phyloP scores from a whole-genome alignment of 2,888 invertebrate genomes.

The Amblyjoppa proteus region DNA sequence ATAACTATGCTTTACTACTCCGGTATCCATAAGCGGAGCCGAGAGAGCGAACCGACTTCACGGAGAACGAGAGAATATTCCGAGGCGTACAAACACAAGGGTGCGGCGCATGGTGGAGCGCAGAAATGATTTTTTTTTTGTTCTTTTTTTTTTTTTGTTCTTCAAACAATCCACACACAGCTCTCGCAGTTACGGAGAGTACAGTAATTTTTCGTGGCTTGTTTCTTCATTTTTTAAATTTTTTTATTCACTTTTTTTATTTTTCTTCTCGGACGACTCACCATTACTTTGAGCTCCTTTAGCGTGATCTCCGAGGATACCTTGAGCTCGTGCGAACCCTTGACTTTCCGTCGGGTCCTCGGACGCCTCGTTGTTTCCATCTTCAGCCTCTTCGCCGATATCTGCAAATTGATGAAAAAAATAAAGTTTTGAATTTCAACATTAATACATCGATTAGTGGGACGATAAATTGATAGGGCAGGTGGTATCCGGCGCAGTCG shows the following conservation, averaged over 20 bases:
- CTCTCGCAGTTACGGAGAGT: constrained; percentile 39
- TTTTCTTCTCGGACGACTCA: constrained; percentile 69
- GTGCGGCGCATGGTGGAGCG: constrained; percentile 31
- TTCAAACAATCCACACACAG: constrained; percentile 60
- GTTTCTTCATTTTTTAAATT: background rate
- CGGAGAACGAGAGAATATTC: constrained; percentile 30
- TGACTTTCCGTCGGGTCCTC: constrained; percentile 81
- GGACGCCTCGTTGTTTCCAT: constrained; percentile 76
- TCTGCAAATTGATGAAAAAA: constrained; percentile 64
- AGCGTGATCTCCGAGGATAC: constrained; percentile 82
- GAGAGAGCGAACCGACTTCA: constrained; percentile 14
- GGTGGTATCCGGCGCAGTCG: background rate
- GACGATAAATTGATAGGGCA: background rate
- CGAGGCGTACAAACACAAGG: constrained; percentile 45
- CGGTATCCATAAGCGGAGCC: constrained; percentile 68
- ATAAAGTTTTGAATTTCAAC: background rate
- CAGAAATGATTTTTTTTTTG: constrained; percentile 34
- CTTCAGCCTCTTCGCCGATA: constrained; percentile 76
- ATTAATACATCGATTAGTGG: background rate
- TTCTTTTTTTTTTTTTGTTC: background rate
- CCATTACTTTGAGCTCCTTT: constrained; percentile 82
- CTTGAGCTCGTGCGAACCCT: constrained; percentile 81
- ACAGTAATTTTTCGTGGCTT: constrained; percentile 56
- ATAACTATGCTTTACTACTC: constrained; percentile 84
- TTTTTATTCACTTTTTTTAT: constrained; percentile 7